Base-by-base conservation (phyloP, 2,888 invertebrate species). In the Nysson spinosus region DNA sequence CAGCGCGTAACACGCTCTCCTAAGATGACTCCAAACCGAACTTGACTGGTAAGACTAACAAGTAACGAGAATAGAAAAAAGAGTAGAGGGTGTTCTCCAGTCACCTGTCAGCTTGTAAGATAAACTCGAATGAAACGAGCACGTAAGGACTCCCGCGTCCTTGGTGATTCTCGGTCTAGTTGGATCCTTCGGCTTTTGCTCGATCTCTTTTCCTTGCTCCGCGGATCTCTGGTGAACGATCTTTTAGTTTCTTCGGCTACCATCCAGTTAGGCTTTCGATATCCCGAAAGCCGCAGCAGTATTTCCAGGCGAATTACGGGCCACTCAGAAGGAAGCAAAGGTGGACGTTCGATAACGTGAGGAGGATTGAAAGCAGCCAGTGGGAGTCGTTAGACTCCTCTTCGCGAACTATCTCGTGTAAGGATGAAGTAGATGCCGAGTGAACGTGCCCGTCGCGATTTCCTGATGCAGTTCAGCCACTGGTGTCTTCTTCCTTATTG, bases 301-400 rank as follows among this genome's bases (percentile, higher is more conserved):
- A 44, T 11, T 37, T 34, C 22, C 30, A n/a, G 47, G 66, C 66
- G 67, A 67, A 67, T 67, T 67, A 67, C 60, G 43, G 24, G 26
- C 28, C 58, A 37, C 52, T 44, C 64, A 17, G 39, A 17, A 37
- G 34, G 52, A 42, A 50, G 42, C 46, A 35, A 46, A 28, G 46
- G 30, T 20, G 51, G 35, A 43, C 52, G 50, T 17, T 75, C 56
- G 74, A 75, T 75, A 75, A 75, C 67, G 67, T 39, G 72, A 66
- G 65, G 66, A 44, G 75, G 61, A 72, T 75, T 61, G 75, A 69
- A 72, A 69, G 75, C 66, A 49, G 57, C 56, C 66, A 20, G 71
- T 60, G 71, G 60, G 72, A 69, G 75, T 75, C 69, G 74, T 74
- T 75, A 75, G 69, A 69, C 56, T 54, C 50, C 55, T 51, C n/a